Conservation (phyloP, 2,888 invertebrate species). For the Smittia sp. region DNA sequence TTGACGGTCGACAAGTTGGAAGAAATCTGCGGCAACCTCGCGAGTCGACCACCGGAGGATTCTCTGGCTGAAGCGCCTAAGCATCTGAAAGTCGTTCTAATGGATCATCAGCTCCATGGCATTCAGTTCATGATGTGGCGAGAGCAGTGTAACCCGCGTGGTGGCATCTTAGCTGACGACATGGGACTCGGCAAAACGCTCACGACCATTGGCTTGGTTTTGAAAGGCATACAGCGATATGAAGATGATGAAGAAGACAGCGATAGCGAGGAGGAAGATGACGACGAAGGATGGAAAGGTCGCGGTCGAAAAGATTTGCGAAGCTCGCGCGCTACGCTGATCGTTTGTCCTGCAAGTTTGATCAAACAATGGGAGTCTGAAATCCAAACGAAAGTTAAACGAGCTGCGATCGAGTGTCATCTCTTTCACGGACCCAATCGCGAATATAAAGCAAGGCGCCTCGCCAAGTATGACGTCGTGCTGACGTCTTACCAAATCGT, state of each 20-base stretch:
- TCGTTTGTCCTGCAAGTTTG: constrained; percentile 89
- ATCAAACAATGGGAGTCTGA: constrained; percentile 88
- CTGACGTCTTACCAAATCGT: constrained; percentile 84
- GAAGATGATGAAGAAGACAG: constrained; percentile 51
- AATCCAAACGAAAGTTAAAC: constrained; percentile 62
- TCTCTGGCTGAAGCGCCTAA: constrained; percentile 60
- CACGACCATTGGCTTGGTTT: constrained; percentile 73
- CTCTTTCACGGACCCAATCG: constrained; percentile 81
- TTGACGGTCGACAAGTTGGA: constrained; percentile 62
- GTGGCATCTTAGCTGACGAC: constrained; percentile 57
- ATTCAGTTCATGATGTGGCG: constrained; percentile 87
- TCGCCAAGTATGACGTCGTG: constrained; percentile 76
- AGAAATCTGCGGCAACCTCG: constrained; percentile 68
- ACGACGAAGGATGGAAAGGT: constrained; percentile 47
- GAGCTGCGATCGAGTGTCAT: constrained; percentile 62
- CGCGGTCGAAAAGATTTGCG: constrained; percentile 49
- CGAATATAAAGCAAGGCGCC: constrained; percentile 59
- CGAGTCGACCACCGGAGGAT: constrained; percentile 63
- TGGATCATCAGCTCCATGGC: constrained; percentile 83
- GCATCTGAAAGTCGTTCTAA: constrained; percentile 64
- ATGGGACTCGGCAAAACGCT: constrained; percentile 75
- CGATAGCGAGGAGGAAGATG: constrained; percentile 46
- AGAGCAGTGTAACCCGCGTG: constrained; percentile 78
- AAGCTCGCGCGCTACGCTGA: constrained; percentile 64
- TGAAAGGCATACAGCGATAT: constrained; percentile 52